Evolutionary conservation across 2,113 vertebrate species (phyloP).

Genomic region (Oreotrochilus melanogaster): DNA sequence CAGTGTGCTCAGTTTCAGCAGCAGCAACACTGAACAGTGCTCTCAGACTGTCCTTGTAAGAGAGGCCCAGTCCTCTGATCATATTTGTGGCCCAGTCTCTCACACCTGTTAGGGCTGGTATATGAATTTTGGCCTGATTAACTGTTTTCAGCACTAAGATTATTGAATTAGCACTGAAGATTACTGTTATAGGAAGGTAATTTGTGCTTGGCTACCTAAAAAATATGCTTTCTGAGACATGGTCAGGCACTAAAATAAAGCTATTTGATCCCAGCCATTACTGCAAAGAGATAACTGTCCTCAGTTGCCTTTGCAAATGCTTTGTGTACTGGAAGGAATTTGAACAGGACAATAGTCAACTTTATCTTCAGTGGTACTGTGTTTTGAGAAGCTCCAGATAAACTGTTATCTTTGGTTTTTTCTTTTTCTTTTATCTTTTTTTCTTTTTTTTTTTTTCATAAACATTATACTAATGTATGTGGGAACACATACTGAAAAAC

Average conservation of each 20-base stretch:
- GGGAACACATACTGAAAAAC: not conserved
- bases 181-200: not conserved
- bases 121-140: not conserved
- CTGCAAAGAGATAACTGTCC: not conserved
- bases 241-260: not conserved
- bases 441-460: not conserved
- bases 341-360: not conserved
- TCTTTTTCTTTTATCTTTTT: not conserved
- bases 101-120: not conserved
- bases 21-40: no score
- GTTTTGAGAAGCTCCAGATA: not conserved
- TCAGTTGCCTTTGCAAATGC: not conserved
- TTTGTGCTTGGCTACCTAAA: not conserved
- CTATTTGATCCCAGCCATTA: not conserved
- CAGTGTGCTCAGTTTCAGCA: not conserved
- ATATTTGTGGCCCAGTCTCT: not conserved
- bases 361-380: not conserved
- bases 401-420: not conserved
- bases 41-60: not conserved
- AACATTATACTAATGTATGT: fast-evolving
- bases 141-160: not conserved
- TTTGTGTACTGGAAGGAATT: not conserved
- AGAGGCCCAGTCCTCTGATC: no score
- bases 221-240: fast-evolving
- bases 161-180: no score